Evolutionary conservation across 2,797 vertebrate species (phyloP).

Genomic region (Urocyon cinereoargenteus): DNA sequence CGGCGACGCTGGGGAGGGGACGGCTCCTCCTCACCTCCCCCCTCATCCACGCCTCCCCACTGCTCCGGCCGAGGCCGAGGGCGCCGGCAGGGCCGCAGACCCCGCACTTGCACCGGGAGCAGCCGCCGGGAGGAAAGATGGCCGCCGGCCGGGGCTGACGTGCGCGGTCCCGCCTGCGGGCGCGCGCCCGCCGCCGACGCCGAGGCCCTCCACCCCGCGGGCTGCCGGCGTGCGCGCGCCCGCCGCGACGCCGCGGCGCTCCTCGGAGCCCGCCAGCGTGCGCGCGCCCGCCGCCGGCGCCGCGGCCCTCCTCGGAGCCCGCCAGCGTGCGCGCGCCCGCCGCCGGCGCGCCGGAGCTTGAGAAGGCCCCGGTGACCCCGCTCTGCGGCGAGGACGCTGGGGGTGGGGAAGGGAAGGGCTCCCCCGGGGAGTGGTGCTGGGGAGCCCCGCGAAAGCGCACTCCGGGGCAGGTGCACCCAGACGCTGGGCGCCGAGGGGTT

Average conservation of each 20-base stretch:
- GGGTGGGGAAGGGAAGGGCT: neutral
- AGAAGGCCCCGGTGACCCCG: rapidly evolving
- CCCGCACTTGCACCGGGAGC: constrained; percentile 57
- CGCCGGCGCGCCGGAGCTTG: neutral
- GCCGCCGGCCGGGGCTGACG: constrained; percentile 78
- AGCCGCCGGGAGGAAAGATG: constrained; percentile 84
- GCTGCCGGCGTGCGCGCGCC: constrained; percentile 3
- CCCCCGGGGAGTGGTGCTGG: neutral
- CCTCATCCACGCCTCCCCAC: constrained; percentile 64
- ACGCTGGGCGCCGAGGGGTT: neutral
- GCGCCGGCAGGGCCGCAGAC: neutral
- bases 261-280: neutral
- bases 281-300: neutral
- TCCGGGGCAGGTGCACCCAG: neutral
- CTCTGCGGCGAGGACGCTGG: rapidly evolving
- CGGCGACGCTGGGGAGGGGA: constrained; percentile 51
- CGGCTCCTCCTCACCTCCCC: neutral
- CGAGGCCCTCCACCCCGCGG: constrained; percentile 23
- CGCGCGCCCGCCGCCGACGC: constrained; percentile 57
- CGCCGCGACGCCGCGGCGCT: neutral
- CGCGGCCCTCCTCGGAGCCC: neutral
- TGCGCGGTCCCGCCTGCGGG: constrained; percentile 59
- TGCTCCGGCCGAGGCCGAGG: constrained; percentile 5
- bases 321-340: neutral
- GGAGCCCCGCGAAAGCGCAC: no score